Conservation (phyloP, 2,888 invertebrate genomes). For the Trissoscelio sp. region DNA sequence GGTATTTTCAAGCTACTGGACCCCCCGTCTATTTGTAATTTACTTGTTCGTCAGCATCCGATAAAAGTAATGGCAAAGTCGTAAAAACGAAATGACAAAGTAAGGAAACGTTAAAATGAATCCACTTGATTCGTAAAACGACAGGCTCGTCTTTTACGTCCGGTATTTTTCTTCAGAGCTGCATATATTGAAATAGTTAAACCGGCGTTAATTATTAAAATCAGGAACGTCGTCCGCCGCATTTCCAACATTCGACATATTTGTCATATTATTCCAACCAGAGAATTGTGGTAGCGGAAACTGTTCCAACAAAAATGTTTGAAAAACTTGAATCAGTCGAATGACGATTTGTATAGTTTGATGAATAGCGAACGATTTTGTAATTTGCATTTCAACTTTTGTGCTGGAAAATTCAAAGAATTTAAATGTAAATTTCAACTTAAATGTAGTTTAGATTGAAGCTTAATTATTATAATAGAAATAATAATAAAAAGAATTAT, state of each 20-base stretch:
- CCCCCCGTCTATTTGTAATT: not conserved
- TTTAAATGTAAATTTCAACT: no score
- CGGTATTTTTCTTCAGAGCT: conserved; percentile 2
- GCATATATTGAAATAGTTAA: no score
- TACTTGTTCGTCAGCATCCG: conserved; percentile 18
- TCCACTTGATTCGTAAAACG: conserved; percentile 53
- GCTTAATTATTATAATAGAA: conserved; percentile 2
- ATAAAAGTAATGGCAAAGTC: conserved; percentile 39
- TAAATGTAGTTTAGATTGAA: conserved; percentile 15
- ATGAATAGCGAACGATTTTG: conserved; percentile 51
- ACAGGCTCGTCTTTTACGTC: conserved; percentile 52
- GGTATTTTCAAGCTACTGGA: conserved; percentile 4
- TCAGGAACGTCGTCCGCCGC: conserved; percentile 44
- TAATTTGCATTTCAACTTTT: conserved; percentile 58
- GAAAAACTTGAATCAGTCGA: conserved; percentile 14
- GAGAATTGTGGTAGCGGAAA: not conserved
- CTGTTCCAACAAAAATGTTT: not conserved
- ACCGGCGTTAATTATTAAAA: conserved; percentile 69
- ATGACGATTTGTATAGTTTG: conserved; percentile 24
- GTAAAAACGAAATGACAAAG: conserved; percentile 28
- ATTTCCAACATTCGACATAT: conserved; percentile 68
- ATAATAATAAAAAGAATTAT: no score
- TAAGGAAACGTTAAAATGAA: conserved; percentile 40
- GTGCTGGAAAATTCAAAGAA: no score
- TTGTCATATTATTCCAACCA: conserved; percentile 2